phyloP scores from a whole-genome alignment of 1,140 invertebrate species.

The Thereuonema tuberculata region DNA sequence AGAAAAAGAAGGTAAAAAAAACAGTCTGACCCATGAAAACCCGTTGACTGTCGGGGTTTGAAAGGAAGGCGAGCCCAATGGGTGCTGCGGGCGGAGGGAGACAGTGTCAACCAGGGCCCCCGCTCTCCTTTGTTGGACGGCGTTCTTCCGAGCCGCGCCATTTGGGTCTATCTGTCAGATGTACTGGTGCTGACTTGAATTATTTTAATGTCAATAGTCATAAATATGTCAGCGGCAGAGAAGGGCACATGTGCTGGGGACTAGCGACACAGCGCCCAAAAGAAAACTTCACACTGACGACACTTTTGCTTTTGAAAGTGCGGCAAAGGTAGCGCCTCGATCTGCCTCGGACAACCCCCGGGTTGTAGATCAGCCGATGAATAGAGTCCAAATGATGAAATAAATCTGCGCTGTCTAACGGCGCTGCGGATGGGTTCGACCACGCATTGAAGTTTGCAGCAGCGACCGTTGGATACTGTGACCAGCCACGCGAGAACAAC shows the following conservation, averaged over 20 bases:
- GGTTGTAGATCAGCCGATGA: not conserved
- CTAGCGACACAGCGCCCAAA: not conserved
- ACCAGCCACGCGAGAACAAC: too few species aligned
- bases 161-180: not conserved
- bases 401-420: not conserved
- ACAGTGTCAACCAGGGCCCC: too few species aligned
- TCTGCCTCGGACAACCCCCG: too few species aligned
- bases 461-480: too few species aligned
- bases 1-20: too few species aligned
- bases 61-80: too few species aligned
- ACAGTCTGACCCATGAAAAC: too few species aligned
- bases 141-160: too few species aligned
- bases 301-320: not conserved
- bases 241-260: not conserved
- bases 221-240: constrained; percentile 1
- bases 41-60: too few species aligned
- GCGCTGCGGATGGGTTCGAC: too few species aligned
- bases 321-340: not conserved
- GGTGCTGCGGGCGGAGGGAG: too few species aligned
- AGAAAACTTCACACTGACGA: not conserved
- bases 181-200: not conserved
- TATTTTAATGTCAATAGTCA: constrained; percentile 6
- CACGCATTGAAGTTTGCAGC: too few species aligned
- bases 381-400: constrained; percentile 3
- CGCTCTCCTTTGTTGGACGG: not conserved